Conservation (phyloP, 2,113 vertebrate species). For the Pterocles orientalis region DNA sequence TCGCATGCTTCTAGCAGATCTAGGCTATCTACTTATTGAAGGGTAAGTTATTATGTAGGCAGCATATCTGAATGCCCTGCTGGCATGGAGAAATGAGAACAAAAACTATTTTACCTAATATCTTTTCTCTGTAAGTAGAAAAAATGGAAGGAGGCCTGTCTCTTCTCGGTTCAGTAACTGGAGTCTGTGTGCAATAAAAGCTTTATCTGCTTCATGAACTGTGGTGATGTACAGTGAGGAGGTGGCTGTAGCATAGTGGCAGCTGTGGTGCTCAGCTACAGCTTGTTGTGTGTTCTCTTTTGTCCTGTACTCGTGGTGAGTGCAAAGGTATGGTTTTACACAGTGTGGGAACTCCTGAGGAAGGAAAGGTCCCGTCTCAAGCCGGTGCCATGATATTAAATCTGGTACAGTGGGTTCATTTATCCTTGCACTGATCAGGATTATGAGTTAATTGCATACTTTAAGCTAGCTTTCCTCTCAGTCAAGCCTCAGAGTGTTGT, state of each 20-base stretch:
- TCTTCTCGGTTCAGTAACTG: background rate
- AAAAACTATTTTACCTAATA: background rate
- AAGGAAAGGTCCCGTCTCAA: background rate
- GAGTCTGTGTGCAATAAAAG: accelerated
- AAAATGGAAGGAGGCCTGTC: background rate
- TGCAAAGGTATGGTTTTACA: background rate
- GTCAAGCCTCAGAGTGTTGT: background rate
- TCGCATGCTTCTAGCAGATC: background rate
- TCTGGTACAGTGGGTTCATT: background rate
- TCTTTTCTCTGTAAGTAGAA: background rate
- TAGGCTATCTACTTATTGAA: background rate
- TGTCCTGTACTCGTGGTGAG: accelerated
- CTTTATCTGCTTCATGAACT: background rate
- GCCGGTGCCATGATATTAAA: background rate
- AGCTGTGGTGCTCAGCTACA: background rate
- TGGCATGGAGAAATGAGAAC: background rate
- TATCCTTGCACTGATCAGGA: background rate
- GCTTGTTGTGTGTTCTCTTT: background rate
- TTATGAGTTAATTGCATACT: background rate
- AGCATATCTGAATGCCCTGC: background rate
- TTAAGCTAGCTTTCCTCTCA: background rate
- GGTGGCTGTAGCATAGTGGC: background rate
- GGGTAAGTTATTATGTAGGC: background rate
- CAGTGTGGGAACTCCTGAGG: background rate
- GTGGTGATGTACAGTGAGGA: background rate